Percentiles rank a stretch among this genome's conserved stretches.
Conservation (phyloP, 2,113 vertebrate genomes). For the Apus apus region DNA sequence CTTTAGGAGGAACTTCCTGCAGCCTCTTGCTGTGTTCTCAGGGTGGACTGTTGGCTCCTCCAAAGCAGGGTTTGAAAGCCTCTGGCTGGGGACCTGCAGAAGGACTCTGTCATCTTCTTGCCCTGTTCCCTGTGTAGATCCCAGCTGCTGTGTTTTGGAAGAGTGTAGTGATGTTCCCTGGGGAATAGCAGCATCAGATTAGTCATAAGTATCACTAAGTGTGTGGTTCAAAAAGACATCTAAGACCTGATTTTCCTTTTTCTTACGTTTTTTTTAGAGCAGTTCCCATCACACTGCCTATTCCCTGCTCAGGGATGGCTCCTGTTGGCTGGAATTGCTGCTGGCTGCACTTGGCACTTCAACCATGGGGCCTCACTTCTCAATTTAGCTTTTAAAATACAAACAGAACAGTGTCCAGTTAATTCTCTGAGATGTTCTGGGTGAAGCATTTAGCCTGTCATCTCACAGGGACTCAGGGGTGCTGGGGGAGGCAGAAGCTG, state of each 20-base stretch:
- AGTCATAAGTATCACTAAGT: neutral
- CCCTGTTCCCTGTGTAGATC: neutral
- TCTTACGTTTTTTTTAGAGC: neutral
- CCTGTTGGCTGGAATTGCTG: neutral
- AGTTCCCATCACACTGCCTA: neutral
- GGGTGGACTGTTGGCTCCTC: neutral
- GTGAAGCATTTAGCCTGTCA: neutral
- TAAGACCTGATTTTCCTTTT: neutral
- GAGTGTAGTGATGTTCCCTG: neutral
- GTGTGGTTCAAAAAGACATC: neutral
- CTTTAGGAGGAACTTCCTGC: neutral
- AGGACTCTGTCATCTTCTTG: neutral
- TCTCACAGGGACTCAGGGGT: neutral
- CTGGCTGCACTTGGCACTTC: neutral
- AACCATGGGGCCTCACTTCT: neutral
- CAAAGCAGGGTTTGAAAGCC: neutral
- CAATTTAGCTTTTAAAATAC: neutral
- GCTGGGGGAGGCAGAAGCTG: neutral
- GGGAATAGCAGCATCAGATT: slow-evolving; percentile 28
- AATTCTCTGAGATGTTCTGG: neutral
- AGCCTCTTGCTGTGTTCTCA: neutral
- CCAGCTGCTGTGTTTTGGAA: slow-evolving; percentile 1
- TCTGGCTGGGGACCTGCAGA: neutral
- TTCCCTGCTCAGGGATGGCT: neutral
- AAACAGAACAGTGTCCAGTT: neutral